Percentiles rank a stretch among this genome's conserved stretches.
Conservation (phyloP, 1,140 invertebrate species). For the Anoplophora glabripennis region DNA sequence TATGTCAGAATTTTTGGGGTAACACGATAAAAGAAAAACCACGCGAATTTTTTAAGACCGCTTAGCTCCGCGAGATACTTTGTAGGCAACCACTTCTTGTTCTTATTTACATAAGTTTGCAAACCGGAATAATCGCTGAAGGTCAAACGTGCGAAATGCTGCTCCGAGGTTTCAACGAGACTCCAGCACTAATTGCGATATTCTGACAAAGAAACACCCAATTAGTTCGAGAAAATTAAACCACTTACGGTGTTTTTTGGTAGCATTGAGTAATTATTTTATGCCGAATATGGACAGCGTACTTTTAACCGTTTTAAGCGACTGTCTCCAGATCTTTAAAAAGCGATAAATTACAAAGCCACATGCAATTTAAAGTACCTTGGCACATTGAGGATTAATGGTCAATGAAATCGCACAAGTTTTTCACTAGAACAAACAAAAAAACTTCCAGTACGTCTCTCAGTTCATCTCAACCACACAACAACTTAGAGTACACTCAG, state of each 20-base stretch:
- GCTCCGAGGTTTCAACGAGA: too few species aligned
- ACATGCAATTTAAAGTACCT: not conserved
- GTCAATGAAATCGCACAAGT: conserved; percentile 1
- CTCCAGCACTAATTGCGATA: not conserved
- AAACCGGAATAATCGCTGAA: conserved; percentile 28
- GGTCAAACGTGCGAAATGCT: conserved; percentile 19
- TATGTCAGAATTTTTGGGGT: not conserved
- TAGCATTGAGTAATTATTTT: conserved; percentile 13
- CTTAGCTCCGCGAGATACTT: conserved; percentile 2
- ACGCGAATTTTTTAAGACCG: conserved; percentile 5
- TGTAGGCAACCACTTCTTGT: conserved; percentile 20
- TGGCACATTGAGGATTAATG: not conserved
- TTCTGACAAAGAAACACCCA: conserved; percentile 21
- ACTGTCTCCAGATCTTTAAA: too few species aligned
- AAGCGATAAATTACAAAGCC: not conserved
- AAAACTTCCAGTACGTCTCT: not conserved
- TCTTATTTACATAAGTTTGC: conserved; percentile 21
- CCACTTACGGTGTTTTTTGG: conserved; percentile 18
- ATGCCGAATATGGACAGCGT: conserved; percentile 15
- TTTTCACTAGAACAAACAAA: not conserved
- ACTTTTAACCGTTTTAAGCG: conserved; percentile 6
- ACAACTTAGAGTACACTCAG: conserved; percentile 7
- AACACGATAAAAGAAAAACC: conserved; percentile 1
- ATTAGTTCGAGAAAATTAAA: conserved; percentile 24
- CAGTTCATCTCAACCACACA: not conserved